Evolutionary conservation across 1,140 invertebrate species (phyloP).

Genomic region (Zophobas morio): DNA sequence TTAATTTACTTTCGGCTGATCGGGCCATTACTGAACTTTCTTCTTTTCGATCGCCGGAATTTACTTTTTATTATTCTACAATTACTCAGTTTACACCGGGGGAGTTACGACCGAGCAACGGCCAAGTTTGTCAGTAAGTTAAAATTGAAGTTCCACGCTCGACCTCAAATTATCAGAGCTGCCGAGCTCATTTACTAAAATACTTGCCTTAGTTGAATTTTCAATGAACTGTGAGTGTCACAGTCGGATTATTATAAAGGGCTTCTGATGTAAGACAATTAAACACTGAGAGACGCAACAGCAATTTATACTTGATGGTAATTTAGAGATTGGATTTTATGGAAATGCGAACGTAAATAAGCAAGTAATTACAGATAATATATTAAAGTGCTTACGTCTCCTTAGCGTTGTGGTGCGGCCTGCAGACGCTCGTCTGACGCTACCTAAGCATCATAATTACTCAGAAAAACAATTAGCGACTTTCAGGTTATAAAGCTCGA

Average conservation of each 20-base stretch:
- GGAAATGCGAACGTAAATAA: constrained; percentile 49
- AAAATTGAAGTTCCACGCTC: constrained; percentile 34
- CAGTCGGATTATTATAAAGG: constrained; percentile 50
- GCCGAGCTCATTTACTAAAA: constrained; percentile 50
- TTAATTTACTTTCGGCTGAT: constrained; percentile 4
- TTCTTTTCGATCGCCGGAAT: background rate
- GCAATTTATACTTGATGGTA: constrained; percentile 49
- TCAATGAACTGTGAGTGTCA: constrained; percentile 53
- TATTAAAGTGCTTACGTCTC: constrained; percentile 43
- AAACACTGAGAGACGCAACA: constrained; percentile 37
- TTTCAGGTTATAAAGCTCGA: no score
- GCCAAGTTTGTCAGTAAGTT: constrained; percentile 20
- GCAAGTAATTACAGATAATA: constrained; percentile 47
- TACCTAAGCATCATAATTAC: no score
- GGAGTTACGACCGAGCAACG: background rate
- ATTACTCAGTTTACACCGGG: constrained; percentile 16
- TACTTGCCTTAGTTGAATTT: constrained; percentile 47
- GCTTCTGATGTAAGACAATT: constrained; percentile 51
- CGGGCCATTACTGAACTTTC: constrained; percentile 22
- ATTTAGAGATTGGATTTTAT: constrained; percentile 48
- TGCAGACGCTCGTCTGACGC: background rate
- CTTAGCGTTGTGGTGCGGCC: constrained; percentile 5
- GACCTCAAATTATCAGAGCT: constrained; percentile 50
- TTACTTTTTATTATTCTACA: constrained; percentile 23
- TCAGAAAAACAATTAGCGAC: no score